Base-by-base conservation (phyloP, 2,113 vertebrate species). In the Heliornis fulica region DNA sequence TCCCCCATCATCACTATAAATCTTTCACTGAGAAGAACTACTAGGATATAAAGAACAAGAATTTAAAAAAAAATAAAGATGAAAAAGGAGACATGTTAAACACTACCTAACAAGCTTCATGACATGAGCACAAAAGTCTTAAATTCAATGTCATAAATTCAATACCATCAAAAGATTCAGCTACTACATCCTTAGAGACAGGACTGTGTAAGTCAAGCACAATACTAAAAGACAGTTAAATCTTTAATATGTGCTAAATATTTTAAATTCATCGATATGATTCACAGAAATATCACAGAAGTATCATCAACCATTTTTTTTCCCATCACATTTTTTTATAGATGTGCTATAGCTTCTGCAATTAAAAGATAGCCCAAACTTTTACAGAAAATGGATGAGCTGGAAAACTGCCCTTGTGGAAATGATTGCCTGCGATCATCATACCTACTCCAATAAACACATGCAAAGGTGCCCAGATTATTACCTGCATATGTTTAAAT, bases 111-210 rank as follows among this genome's bases (percentile, higher is more conserved):
- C 94, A 97, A 95, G 74, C 56, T 77, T 90, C 78, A 45, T 96
- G 95, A 96, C 91, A 96, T 94, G 93, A 91, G 68, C 91, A 95
- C 93, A 97, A 94, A 97, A 97, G 95, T 97, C 43, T 92, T 82
- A 78, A 88, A 95, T 87, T 96, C 71, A 63, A 43, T 96, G 94
- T 87, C 83, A 94, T 85, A 89, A 91, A 96, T 95, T 95, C 91
- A 95, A 68, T 93, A 77, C 66, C 5, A 1, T 85, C 75, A 80
- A 83, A 95, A 89, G 71, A 75, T 88, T 94, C 68, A 90, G 56
- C 77, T 70, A 46, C 65, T 84, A 31, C 17, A 43, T 86, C 77
- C 80, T 84, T 80, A 90, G 84, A 95, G 63, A 91, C 2, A 1
- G 51, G 20, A 76, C 41, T 17, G 2, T 87, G 41, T 81, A 87